phyloP scores from a whole-genome alignment of 92 coral and sea anemone genomes.

The Actinernus sp. region DNA sequence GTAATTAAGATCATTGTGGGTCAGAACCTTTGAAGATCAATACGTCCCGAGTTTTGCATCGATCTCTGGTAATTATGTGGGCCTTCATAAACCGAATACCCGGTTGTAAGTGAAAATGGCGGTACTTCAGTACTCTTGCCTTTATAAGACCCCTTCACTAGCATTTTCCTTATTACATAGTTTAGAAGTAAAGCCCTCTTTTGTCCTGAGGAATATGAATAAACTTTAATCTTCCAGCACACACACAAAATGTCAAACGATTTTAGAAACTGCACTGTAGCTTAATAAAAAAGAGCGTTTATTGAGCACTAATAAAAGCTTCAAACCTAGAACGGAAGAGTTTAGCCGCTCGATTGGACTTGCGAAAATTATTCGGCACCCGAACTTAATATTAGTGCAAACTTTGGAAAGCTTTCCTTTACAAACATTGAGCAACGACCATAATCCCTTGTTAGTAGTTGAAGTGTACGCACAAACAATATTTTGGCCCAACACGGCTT shows the following conservation, averaged over 20 bases:
- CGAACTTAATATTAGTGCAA: background rate
- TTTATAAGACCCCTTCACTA: too few species aligned
- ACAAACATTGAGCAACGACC: conserved; percentile 19
- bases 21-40: conserved; percentile 21
- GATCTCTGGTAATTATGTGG: background rate
- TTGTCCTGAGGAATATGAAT: conserved; percentile 1
- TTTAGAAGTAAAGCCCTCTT: background rate
- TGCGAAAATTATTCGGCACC: background rate
- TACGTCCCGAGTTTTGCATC: background rate
- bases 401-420: conserved; percentile 1
- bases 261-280: background rate
- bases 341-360: too few species aligned
- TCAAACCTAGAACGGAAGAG: too few species aligned
- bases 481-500: too few species aligned
- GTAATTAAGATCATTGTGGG: conserved; percentile 83
- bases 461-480: too few species aligned
- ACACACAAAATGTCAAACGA: background rate
- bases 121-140: too few species aligned
- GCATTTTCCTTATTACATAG: too few species aligned
- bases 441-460: too few species aligned
- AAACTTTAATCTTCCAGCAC: conserved; percentile 1
- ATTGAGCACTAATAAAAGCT: too few species aligned
- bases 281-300: conserved; percentile 1
- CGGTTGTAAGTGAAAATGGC: too few species aligned
- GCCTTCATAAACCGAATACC: background rate